Conservation (phyloP, 2,797 vertebrate species). For the Darevskia nairensis region DNA sequence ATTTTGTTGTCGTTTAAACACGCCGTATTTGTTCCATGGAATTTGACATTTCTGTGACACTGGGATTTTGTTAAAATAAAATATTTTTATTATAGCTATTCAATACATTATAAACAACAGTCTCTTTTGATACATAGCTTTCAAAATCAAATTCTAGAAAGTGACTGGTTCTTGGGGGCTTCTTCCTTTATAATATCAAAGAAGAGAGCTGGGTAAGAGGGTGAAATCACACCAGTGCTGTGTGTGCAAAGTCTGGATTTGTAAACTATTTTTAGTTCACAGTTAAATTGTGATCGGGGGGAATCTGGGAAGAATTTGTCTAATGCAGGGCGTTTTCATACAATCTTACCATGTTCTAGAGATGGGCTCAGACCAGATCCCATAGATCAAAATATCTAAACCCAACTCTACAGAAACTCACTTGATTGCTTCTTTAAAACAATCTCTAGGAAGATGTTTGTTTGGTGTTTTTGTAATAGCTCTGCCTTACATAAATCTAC, state of each 20-base stretch:
- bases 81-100: conserved; percentile 18
- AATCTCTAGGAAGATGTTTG: too few relatives aligned
- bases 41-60: background rate
- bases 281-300: background rate
- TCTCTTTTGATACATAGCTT: background rate
- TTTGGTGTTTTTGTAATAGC: background rate
- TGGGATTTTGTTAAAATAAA: background rate
- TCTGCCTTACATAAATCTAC: background rate
- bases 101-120: conserved; percentile 19
- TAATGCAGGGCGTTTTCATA: background rate
- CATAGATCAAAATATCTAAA: background rate
- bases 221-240: background rate
- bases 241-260: background rate
- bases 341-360: background rate
- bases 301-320: background rate
- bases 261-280: background rate
- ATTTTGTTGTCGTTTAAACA: background rate
- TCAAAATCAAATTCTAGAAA: conserved; percentile 12
- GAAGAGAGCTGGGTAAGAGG: too few relatives aligned
- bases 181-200: background rate
- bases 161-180: background rate
- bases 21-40: background rate
- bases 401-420: background rate
- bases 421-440: background rate
- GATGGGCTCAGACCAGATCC: too few relatives aligned